Percentiles rank a stretch among this genome's conserved stretches.
Conservation (phyloP, 2,113 vertebrate species). For the Rhabdornis inornatus region DNA sequence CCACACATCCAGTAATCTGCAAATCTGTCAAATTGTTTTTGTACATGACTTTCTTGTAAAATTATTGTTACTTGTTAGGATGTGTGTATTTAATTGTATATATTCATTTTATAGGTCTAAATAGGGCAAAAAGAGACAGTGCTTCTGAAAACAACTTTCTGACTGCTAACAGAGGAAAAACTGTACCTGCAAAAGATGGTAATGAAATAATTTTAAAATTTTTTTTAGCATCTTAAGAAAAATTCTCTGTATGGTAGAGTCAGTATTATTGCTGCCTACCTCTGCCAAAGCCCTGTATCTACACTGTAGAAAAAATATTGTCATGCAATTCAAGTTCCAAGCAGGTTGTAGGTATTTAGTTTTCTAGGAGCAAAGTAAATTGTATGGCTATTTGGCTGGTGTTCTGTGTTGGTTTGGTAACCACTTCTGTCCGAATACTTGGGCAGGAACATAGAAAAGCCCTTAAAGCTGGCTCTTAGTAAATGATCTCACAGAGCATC, state of each 20-base stretch:
- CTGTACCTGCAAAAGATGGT: slow-evolving; percentile 67
- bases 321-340: background rate
- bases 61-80: background rate
- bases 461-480: background rate
- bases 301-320: background rate
- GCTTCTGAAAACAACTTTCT: slow-evolving; percentile 47
- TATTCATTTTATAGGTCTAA: slow-evolving; percentile 63
- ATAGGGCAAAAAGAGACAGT: slow-evolving; percentile 61
- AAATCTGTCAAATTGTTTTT: background rate
- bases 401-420: background rate
- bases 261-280: background rate
- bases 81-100: background rate
- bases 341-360: background rate
- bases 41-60: background rate
- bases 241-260: background rate
- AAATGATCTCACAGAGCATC: background rate
- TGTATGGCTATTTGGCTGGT: background rate
- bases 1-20: background rate
- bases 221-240: background rate
- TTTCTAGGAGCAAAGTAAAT: background rate
- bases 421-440: background rate
- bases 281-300: background rate
- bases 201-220: background rate
- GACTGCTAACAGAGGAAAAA: slow-evolving; percentile 50
- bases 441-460: background rate